phyloP scores from a whole-genome alignment of 1,140 invertebrate genomes.

The Platyscapa corneri region DNA sequence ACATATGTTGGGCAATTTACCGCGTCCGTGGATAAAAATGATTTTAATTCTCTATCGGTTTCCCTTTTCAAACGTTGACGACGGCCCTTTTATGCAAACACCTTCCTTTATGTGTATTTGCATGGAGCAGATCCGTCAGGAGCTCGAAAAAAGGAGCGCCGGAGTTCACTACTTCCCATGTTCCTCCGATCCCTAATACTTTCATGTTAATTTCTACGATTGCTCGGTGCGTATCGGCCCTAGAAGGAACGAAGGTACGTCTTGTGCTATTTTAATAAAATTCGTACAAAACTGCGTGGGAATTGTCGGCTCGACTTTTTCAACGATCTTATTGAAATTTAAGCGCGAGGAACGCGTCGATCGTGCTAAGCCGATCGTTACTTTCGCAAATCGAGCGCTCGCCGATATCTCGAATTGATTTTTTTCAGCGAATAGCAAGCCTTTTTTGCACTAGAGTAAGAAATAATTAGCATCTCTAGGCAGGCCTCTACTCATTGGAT shows the following conservation, averaged over 20 bases:
- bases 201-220: slow-evolving; percentile 56
- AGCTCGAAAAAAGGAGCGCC: neutral
- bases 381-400: neutral
- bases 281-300: too few relatives aligned
- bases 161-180: slow-evolving; percentile 39
- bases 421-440: neutral
- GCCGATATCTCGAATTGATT: neutral
- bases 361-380: neutral
- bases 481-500: neutral
- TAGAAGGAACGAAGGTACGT: too few relatives aligned
- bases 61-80: too few relatives aligned
- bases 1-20: neutral
- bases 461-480: neutral
- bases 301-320: too few relatives aligned
- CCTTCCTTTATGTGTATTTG: too few relatives aligned
- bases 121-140: neutral
- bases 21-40: slow-evolving; percentile 20
- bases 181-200: slow-evolving; percentile 34
- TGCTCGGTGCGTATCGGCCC: too few relatives aligned
- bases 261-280: too few relatives aligned
- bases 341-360: too few relatives aligned
- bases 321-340: too few relatives aligned
- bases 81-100: too few relatives aligned
- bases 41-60: slow-evolving; percentile 25
- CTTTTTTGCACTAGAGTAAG: neutral